Percentiles rank a stretch among this genome's conserved stretches.
Conservation (phyloP, 2,888 invertebrate species). For the Ennomos erosarius region DNA sequence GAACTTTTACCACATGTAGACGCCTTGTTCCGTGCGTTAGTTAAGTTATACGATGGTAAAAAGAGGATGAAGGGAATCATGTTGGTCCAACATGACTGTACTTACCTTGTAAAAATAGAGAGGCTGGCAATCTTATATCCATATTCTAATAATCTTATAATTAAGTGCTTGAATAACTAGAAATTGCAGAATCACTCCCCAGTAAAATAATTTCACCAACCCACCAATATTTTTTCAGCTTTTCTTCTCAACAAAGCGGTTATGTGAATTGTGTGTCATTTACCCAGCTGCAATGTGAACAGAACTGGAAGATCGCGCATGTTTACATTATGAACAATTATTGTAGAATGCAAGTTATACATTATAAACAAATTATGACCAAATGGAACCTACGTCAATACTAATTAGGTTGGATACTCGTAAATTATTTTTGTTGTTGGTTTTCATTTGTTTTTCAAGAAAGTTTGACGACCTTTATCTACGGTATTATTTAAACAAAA, state of each 20-base stretch:
- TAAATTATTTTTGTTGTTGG: constrained; percentile 13
- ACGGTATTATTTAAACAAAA: not conserved
- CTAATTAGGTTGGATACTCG: constrained; percentile 14
- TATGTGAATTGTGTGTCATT: constrained; percentile 25
- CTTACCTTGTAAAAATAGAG: too few species aligned
- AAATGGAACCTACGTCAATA: constrained; percentile 16
- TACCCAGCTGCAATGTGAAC: constrained; percentile 13
- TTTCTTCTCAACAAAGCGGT: constrained; percentile 3
- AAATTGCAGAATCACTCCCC: constrained; percentile 6
- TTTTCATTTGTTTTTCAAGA: constrained; percentile 10
- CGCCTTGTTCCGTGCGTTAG: too few species aligned
- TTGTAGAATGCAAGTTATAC: constrained; percentile 11
- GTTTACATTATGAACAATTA: constrained; percentile 8
- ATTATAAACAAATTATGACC: constrained; percentile 13
- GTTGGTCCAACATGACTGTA: too few species aligned
- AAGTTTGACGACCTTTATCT: constrained; percentile 9
- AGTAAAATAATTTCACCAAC: constrained; percentile 1
- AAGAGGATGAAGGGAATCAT: too few species aligned
- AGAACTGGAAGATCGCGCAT: constrained; percentile 10
- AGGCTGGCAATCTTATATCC: too few species aligned
- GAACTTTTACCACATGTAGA: too few species aligned
- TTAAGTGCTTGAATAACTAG: not conserved
- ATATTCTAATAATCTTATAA: too few species aligned
- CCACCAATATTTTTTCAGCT: constrained; percentile 13
- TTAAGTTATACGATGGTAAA: too few species aligned